Base-by-base conservation (phyloP, 1,140 invertebrate genomes). In the Ceratina australensis region DNA sequence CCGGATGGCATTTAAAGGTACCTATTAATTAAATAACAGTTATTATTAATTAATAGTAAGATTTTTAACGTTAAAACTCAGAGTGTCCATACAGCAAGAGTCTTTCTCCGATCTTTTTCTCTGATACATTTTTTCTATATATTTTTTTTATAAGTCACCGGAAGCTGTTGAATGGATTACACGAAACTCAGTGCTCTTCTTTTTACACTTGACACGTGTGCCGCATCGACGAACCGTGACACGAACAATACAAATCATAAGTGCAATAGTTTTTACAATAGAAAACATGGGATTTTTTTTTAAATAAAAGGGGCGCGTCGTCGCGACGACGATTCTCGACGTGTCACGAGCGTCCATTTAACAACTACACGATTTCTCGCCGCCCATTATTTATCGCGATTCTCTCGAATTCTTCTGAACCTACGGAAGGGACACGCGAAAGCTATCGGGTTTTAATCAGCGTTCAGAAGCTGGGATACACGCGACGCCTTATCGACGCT, bases 261-360 rank as follows among this genome's bases (percentile, higher is more conserved):
- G 92, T 92, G 91, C 92, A 92, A 92, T 92, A 92, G 91, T 91
- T 91, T 84, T 90, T 88, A 91, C 90, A 92, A 92, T 92, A 92
- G 91, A 90, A 90, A 85, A 89, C 72, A 85, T 60, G 78, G 78
- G 78, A 86, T 72, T 72, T 64, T 81, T 71, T 42, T 42, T 42
- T 42, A 10, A 42, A 3, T 24, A 63, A 33, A 74, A 73, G 80
- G n/a, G 16, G n/a, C 2, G 68, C 82, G 81, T 33, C 22, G 42
- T 22, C 50, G 42, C n/a, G 76, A 12, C 60, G 69, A 42, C 52
- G 22, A 5, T 28, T 3, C 66, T 18, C 26, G 24, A 3, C 33
- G 10, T 42, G 61, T 72, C 49, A 33, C 81, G 60, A 63, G 57
- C 49, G 52, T 83, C 69, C 49, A 33, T 49, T 42, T 10, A 10